Evolutionary conservation across 92 coral and sea anemone genomes (phyloP), one percentile per base, ranked within the genome.

Genomic region (Bergia sp.): DNA sequence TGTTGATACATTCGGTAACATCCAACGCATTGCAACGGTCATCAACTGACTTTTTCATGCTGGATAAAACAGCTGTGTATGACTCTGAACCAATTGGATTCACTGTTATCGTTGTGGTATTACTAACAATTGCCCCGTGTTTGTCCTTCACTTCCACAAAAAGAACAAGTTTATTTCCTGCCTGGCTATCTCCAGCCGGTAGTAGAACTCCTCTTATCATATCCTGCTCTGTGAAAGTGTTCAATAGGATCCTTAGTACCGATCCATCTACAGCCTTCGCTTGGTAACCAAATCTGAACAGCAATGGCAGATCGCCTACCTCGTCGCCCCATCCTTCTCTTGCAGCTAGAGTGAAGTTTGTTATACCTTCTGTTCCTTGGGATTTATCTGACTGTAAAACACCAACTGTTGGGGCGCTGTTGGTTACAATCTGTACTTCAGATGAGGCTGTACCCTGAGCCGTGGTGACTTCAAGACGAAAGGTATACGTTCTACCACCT

Each of bases 91-190:
- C 66, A 1, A 49, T 37, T 10, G 82, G 43, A 79, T 41, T 50
- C 13, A 79, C 82, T 20, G 41, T 16, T 15, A 79, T 16, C 8
- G 66, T 29, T 79, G 42, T 49, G 20, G 82, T 79, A 29, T 79
- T 79, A 7, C 42, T 45, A 8, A 50, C 47, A 10, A 21, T 45
- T 45, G 40, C 66, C 23, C 82, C 82, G 47, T 45, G 21, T 38
- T 79, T 79, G 65, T 79, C 40, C 66, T 79, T 79, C 65, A 79
- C 82, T 38, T 79, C 82, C 41, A 79, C 67, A 47, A 79, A 79
- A 3, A 79, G 82, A 23, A 79, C 66, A 44, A 79, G 82, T 9
- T 11, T 79, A 23, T 79, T 79, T 49, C 42, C 82, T 12, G 58
- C 41, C 64, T 79, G 10, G 66, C 23, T 36, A 36, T 47, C 82